Conservation (phyloP, 2,797 vertebrate genomes). For the Microchirus variegatus region DNA sequence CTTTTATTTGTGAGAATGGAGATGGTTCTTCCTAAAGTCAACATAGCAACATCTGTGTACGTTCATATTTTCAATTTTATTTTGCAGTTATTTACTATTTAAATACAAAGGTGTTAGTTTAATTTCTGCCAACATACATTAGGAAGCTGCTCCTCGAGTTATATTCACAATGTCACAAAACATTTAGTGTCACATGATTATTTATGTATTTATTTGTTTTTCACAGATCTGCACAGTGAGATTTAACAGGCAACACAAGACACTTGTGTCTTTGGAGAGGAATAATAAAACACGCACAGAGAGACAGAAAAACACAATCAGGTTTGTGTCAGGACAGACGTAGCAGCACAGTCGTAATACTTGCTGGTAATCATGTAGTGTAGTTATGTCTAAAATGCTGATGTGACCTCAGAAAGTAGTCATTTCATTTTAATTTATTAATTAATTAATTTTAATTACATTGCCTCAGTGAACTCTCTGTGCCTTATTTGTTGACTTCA, state of each 20-base stretch:
- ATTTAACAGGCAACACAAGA: slow-evolving; percentile 28
- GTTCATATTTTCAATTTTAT: slow-evolving; percentile 13
- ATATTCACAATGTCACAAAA: slow-evolving; percentile 53
- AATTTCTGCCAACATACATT: slow-evolving; percentile 40
- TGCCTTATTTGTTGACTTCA: slow-evolving; percentile 1
- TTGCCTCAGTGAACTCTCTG: slow-evolving; percentile 7
- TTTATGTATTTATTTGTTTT: slow-evolving; percentile 19
- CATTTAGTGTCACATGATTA: slow-evolving; percentile 27
- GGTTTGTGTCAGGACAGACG: slow-evolving; percentile 20
- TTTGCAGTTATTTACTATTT: slow-evolving; percentile 20
- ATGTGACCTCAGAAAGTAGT: slow-evolving; percentile 17
- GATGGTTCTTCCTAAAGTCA: slow-evolving; percentile 39
- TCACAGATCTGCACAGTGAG: slow-evolving; percentile 16
- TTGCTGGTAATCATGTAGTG: slow-evolving; percentile 69
- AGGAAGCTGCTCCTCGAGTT: slow-evolving; percentile 44
- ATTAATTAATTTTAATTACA: too few relatives aligned
- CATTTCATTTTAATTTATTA: neutral
- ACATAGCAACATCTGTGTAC: slow-evolving; percentile 29
- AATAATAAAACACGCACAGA: slow-evolving; percentile 7
- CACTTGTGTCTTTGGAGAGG: slow-evolving; percentile 28
- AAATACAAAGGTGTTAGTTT: slow-evolving; percentile 24
- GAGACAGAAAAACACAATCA: slow-evolving; percentile 36
- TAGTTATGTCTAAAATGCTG: slow-evolving; percentile 22
- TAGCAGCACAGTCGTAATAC: slow-evolving; percentile 71
- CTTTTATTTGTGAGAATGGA: slow-evolving; percentile 71